Base-by-base conservation (phyloP, 1,140 invertebrate genomes). In the Macrobrachium rosenbergii region DNA sequence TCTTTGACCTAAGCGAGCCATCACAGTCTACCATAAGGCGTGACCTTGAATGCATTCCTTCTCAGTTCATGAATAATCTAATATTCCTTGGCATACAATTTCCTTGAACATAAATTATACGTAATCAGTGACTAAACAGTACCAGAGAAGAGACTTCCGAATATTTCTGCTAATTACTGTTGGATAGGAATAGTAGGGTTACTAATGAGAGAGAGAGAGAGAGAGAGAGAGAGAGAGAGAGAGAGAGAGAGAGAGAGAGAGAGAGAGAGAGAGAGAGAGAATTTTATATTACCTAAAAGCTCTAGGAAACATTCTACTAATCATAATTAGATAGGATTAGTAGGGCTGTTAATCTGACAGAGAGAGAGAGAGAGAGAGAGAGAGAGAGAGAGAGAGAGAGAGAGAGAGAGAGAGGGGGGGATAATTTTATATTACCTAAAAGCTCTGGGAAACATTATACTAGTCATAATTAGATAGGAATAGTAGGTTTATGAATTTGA, bases 201-300 rank as follows among this genome's bases (percentile, higher is more conserved):
- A 17, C 21, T 14, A 16, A 21, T 23, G 14, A 75, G 73, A 75
- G 28, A 75, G 73, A 75, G 73, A 75, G 73, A 75, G 73, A 75
- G 28, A 75, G 73, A 43, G 73, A 75, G 28, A 75, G 73, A 75
- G 73, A 75, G 73, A 75, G 73, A 43, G 28, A n/a, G n/a, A n/a
- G n/a, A n/a, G n/a, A n/a, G n/a, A n/a, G n/a, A n/a, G n/a, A n/a
- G n/a, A n/a, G n/a, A n/a, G n/a, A n/a, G n/a, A n/a, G n/a, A n/a
- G 28, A 75, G 73, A 75, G 73, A 75, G 73, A 75, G 73, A 43
- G 28, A 43, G 28, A 43, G 28, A 43, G 73, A 75, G 73, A 43
- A 37, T 7, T 5, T 21, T 21, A 64, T 3, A 21, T 64, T 16
- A 64, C 2, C 16, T 16, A 64, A 21, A 64, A 3, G 62, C 16